Evolutionary conservation across 35 echinoderm and acorn worm genomes (phyloP), one percentile per base, ranked within the genome.

Genomic region (Chiridota heheva): DNA sequence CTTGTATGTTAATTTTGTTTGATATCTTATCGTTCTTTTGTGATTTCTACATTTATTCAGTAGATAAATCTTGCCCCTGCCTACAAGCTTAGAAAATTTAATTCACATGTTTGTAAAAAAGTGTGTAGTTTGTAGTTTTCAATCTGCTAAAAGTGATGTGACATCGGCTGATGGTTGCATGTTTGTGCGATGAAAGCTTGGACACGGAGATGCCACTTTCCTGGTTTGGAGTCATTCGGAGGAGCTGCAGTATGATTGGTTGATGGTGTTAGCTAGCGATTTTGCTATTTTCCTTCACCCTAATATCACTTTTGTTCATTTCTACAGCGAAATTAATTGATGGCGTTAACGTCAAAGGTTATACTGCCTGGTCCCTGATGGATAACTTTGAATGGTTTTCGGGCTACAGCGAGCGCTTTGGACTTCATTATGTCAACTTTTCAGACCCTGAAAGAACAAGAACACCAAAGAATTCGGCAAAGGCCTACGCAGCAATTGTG

Each of bases 281-380:
- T 63, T 63, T 53, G 48, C 10, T 10, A n/a, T 10, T 53, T 13
- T n/a, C n/a, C n/a, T 53, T 53, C 48, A 13, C 10, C 10, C 10
- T n/a, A n/a, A n/a, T n/a, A n/a, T n/a, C n/a, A 63, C 27, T 13
- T 63, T 63, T 13, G 16, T 8, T 35, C 33, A 18, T 77, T 32
- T 30, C 39, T 61, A 29, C 31, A 86, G 82, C 82, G 2, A 53
- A 59, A 16, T 16, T 58, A 22, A 15, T 86, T 30, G 82, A 86
- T 65, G 70, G 59, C 6, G 53, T 63, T 20, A 86, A 86, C 55
- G 89, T 92, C 5, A 80, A 47, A 17, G 89, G 89, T 2, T 92
- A 92, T 70, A 81, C 76, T 13, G 89, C 89, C 1, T 92, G 89
- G 89, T 92, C 89, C 39, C 28, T 92, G 56, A 86, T 92, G 89